These are phyloP conservation scores for Sylvilagus floridanus DNA, from an alignment of 2,797 vertebrate genomes.

Conservation along the genomic window DNA sequence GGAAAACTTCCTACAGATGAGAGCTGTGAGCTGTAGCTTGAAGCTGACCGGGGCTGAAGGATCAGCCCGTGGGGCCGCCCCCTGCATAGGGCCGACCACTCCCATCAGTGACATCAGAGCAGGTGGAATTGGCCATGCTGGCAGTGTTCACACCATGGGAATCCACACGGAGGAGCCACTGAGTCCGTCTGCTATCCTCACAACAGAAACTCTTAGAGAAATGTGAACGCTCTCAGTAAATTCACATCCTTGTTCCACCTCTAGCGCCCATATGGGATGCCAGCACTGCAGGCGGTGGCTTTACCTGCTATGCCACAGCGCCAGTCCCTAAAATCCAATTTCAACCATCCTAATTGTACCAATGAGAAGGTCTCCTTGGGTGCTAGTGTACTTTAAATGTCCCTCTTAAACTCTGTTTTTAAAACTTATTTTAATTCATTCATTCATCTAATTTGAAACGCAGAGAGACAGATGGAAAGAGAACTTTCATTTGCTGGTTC, in stretches of 20 bases:
- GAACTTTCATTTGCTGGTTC: too few species aligned
- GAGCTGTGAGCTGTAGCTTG: neutral
- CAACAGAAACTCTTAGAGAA: neutral
- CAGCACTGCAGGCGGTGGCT: too few species aligned
- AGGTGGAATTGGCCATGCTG: accelerated
- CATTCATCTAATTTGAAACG: too few species aligned
- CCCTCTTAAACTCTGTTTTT: neutral
- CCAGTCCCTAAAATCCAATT: neutral
- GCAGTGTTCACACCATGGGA: neutral
- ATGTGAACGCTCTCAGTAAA: neutral
- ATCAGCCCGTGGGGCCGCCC: too few species aligned
- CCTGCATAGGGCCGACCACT: neutral
- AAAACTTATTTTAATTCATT: too few species aligned
- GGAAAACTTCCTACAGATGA: neutral
- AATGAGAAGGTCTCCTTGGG: neutral
- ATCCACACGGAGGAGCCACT: neutral
- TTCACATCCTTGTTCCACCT: neutral
- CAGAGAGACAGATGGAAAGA: too few species aligned
- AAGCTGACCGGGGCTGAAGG: neutral
- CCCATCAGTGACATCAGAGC: neutral
- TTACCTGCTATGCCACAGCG: too few species aligned
- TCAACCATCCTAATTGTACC: neutral
- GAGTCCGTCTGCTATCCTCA: neutral
- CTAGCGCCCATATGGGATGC: too few species aligned
- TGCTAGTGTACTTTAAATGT: neutral